These are phyloP conservation scores for Crenichthys baileyi DNA, from an alignment of 2,797 vertebrate species.

Conservation along the genomic window DNA sequence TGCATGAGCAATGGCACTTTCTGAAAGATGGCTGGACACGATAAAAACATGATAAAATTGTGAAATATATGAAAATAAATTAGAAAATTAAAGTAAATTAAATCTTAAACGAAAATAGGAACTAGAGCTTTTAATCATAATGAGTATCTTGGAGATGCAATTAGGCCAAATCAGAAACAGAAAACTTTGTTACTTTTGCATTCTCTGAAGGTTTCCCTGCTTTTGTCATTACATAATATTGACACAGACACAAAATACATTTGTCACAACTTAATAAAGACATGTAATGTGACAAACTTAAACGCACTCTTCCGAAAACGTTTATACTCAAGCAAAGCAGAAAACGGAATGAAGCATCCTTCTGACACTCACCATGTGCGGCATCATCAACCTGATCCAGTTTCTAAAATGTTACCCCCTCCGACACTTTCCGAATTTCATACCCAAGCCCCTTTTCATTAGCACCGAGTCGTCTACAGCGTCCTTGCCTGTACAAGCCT, in stretches of 20 bases:
- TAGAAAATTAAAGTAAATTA: background rate
- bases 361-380: conserved; percentile 70
- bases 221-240: conserved; percentile 57
- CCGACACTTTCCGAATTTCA: conserved; percentile 48
- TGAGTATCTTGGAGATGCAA: conserved; percentile 21
- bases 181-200: conserved; percentile 51
- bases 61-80: conserved; percentile 4
- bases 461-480: conserved; percentile 46
- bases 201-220: conserved; percentile 43
- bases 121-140: background rate
- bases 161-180: conserved; percentile 22
- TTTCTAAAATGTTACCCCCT: conserved; percentile 48
- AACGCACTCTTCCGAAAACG: conserved; percentile 5
- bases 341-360: conserved; percentile 15
- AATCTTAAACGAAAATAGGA: conserved; percentile 12
- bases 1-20: conserved; percentile 12
- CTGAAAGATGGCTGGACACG: conserved; percentile 26
- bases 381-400: conserved; percentile 34
- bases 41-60: conserved; percentile 20
- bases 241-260: conserved; percentile 27
- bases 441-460: conserved; percentile 41
- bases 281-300: background rate
- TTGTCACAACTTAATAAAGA: conserved; percentile 19
- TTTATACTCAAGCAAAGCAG: background rate
- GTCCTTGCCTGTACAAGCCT: conserved; percentile 52